Percentiles rank a stretch among this genome's conserved stretches.
phyloP scores from a whole-genome alignment of 1,140 invertebrate species.

The Bombus picipes region DNA sequence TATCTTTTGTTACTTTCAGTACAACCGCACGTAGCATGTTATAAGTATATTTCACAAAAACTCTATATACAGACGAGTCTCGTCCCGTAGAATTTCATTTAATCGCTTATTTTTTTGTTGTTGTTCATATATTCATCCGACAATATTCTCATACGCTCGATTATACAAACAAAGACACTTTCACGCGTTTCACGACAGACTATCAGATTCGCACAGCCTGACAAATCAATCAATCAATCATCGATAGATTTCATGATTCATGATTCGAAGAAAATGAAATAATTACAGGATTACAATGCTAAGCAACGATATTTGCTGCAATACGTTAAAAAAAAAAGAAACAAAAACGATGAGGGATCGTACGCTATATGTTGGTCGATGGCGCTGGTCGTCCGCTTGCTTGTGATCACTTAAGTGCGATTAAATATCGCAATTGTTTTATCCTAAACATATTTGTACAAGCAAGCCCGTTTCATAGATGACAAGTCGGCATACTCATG shows the following conservation, averaged over 20 bases:
- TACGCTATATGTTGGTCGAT: conserved; percentile 1
- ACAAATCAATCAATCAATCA: conserved; percentile 73
- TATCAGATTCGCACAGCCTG: conserved; percentile 82
- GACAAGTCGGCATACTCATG: conserved; percentile 21
- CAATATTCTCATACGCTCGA: conserved; percentile 30
- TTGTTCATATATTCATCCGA: conserved; percentile 12
- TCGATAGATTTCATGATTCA: conserved; percentile 67
- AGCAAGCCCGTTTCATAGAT: conserved; percentile 12
- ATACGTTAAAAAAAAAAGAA: conserved; percentile 13
- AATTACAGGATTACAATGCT: conserved; percentile 53
- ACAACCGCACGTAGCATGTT: conserved; percentile 36
- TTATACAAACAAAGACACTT: conserved; percentile 63
- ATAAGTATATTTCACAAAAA: conserved; percentile 32
- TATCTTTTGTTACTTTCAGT: conserved; percentile 27
- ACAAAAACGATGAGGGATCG: conserved; percentile 17
- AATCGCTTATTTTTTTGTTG: conserved; percentile 19
- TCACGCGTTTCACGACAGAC: conserved; percentile 74
- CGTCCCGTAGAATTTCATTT: conserved; percentile 39
- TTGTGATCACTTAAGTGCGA: not conserved
- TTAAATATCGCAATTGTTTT: not conserved
- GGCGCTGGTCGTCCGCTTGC: not conserved
- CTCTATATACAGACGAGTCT: conserved; percentile 33
- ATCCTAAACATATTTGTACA: conserved; percentile 44
- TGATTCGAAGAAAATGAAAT: conserved; percentile 63
- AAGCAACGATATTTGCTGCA: conserved; percentile 42